Conservation (phyloP, 2,113 vertebrate species). For the Pygoscelis antarcticus region DNA sequence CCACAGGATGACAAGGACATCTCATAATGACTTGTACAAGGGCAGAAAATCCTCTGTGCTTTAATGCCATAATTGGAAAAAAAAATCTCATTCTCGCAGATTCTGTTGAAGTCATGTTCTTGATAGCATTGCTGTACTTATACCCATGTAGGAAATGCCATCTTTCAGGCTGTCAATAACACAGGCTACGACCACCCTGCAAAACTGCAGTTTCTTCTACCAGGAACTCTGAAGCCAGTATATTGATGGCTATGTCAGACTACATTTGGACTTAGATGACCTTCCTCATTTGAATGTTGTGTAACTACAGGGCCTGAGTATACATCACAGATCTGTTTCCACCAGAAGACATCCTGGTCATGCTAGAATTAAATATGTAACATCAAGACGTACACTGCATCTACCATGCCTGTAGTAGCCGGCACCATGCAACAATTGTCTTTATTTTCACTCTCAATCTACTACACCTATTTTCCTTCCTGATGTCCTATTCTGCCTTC, state of each 20-base stretch:
- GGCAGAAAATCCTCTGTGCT: background rate
- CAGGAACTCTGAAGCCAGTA: background rate
- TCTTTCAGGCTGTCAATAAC: background rate
- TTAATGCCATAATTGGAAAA: background rate
- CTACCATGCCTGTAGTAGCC: background rate
- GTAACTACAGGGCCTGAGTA: background rate
- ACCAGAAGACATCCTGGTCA: background rate
- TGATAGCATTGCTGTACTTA: background rate
- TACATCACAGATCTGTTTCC: background rate
- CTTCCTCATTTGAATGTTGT: background rate
- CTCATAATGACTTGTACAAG: background rate
- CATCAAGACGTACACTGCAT: background rate
- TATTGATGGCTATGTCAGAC: background rate
- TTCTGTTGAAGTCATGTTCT: background rate
- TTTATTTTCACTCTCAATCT: background rate
- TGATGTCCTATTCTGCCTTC: background rate
- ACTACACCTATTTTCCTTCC: background rate
- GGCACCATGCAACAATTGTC: background rate
- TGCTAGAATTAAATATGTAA: background rate
- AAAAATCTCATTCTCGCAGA: background rate
- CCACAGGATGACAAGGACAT: background rate
- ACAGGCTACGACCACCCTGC: background rate
- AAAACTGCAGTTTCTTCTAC: background rate
- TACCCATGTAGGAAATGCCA: fast-evolving
- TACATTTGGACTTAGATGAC: background rate